Percentiles rank a stretch among this genome's conserved stretches.
Conservation (phyloP, 2,888 invertebrate genomes). For the Chaitophorus viminalis region DNA sequence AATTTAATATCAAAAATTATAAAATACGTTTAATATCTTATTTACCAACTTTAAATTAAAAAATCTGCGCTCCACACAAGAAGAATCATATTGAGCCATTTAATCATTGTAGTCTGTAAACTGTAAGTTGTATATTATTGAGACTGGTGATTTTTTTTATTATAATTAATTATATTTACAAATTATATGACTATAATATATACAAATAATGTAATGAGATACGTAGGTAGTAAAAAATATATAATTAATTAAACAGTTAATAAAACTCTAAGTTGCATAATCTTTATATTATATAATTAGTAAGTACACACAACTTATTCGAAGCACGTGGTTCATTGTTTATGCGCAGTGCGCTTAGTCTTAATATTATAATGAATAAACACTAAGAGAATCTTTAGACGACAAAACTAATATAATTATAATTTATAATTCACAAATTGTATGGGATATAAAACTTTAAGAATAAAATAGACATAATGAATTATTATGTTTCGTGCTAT, state of each 20-base stretch:
- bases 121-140: background rate
- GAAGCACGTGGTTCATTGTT: conserved; percentile 10
- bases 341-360: background rate
- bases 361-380: conserved; percentile 19
- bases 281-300: conserved; percentile 27
- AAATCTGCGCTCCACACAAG: background rate
- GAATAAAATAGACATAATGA: background rate
- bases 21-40: background rate
- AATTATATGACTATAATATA: background rate
- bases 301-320: conserved; percentile 19
- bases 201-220: background rate
- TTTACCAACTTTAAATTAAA: background rate
- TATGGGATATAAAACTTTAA: background rate
- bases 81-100: background rate
- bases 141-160: background rate
- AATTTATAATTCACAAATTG: background rate
- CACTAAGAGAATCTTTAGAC: background rate
- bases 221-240: background rate
- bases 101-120: background rate
- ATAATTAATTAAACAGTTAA: background rate
- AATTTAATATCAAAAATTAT: background rate
- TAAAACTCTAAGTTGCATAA: conserved; percentile 21
- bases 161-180: background rate
- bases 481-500: background rate
- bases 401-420: background rate